Evolutionary conservation across 2,888 invertebrate species (phyloP), one percentile per base, ranked within the genome.

Genomic region (Cheilosia grossa): DNA sequence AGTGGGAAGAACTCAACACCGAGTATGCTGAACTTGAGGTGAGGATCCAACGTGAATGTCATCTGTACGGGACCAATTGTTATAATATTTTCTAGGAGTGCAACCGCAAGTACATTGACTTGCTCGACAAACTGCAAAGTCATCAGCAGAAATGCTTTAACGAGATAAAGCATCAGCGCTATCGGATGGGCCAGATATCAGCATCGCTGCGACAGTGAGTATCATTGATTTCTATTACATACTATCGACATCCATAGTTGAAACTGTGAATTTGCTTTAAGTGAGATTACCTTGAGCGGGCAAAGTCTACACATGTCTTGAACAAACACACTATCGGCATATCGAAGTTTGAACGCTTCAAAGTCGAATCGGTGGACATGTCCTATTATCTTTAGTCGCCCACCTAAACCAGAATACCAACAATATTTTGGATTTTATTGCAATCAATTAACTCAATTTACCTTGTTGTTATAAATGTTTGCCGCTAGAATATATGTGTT

Each of bases 101-200:
- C 88, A 98, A 98, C 92, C 96, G 96, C 89, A 95, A 95, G 85
- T 98, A 98, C 93, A 93, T 96, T 69, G 94, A 95, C 75, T 96
- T 97, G 91, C 93, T 99, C 88, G 97, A 98, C 88, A 96, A 97
- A 91, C 94, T 98, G 40, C 94, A 95, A 63, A 95, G 95, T 88
- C 93, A 97, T 54, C 98, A 98, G 91, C 95, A 95, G 89, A 94
- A 96, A 94, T 98, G 98, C 92, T 93, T 96, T 89, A 96, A 96
- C 91, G 97, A 97, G 89, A 95, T 99, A 87, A 95, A 94, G 88
- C 98, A 99, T 92, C 98, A 99, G 91, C 95, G 96, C 88, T 98
- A 99, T 92, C 95, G 98, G 85, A 94, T 98, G 93, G 95, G 95
- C 49, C 94, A 97, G 90, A 96, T 99, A 89, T 93, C 93, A 40